Conservation (phyloP, 2,888 invertebrate species). For the Linyphia triangularis region DNA sequence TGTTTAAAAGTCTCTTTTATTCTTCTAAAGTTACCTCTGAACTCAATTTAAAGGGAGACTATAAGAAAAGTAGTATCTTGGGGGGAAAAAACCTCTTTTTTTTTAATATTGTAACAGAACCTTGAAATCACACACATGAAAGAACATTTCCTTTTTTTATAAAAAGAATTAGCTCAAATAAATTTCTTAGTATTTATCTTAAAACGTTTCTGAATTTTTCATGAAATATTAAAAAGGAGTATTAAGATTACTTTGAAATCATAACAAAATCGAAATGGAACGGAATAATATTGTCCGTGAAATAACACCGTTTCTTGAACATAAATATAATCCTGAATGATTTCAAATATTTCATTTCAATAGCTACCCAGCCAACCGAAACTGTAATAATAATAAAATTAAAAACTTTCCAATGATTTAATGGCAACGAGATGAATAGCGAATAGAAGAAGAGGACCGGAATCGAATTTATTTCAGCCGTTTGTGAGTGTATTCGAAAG, state of each 20-base stretch:
- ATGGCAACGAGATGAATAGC: slow-evolving; percentile 60
- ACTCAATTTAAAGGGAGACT: background rate
- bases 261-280: slow-evolving; percentile 53
- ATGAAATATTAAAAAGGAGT: slow-evolving; percentile 2
- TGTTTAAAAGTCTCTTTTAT: background rate
- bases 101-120: background rate
- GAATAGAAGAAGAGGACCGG: slow-evolving; percentile 31
- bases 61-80: background rate
- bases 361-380: slow-evolving; percentile 61
- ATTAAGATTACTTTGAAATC: slow-evolving; percentile 11
- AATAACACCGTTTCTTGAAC: slow-evolving; percentile 62
- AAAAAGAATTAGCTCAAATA: slow-evolving; percentile 16
- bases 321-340: slow-evolving; percentile 64
- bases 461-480: slow-evolving; percentile 68
- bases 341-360: slow-evolving; percentile 73
- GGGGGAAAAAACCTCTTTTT: background rate
- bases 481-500: slow-evolving; percentile 53
- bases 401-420: slow-evolving; percentile 74
- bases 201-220: slow-evolving; percentile 33
- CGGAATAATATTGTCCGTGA: slow-evolving; percentile 52
- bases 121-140: background rate
- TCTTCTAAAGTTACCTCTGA: background rate
- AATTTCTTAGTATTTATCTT: slow-evolving; percentile 23
- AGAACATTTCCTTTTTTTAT: slow-evolving; percentile 6
- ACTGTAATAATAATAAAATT: slow-evolving; percentile 74